These are phyloP conservation scores for Atrina japonica DNA, from an alignment of 2,888 invertebrate species.

Conservation along the genomic window DNA sequence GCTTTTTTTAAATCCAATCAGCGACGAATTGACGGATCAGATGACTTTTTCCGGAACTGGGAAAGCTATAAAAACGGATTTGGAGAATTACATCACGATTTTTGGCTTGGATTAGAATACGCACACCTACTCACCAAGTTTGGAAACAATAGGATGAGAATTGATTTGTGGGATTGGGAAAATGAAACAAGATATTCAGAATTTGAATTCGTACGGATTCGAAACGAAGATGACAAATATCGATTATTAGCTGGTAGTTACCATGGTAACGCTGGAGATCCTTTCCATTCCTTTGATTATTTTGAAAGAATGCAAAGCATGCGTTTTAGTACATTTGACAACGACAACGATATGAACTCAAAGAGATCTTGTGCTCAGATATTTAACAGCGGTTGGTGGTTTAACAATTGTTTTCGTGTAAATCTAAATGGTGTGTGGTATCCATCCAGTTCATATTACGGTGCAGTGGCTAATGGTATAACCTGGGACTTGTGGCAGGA, in stretches of 20 bases:
- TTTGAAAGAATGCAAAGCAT: slow-evolving; percentile 49
- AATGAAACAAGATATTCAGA: slow-evolving; percentile 41
- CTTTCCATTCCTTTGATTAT: slow-evolving; percentile 48
- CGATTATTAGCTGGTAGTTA: slow-evolving; percentile 48
- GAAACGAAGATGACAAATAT: slow-evolving; percentile 46
- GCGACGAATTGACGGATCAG: slow-evolving; percentile 46
- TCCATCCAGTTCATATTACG: slow-evolving; percentile 39
- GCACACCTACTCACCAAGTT: slow-evolving; percentile 51
- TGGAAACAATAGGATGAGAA: slow-evolving; percentile 51
- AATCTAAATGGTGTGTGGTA: slow-evolving; percentile 55
- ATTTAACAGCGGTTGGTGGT: slow-evolving; percentile 56
- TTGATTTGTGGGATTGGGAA: slow-evolving; percentile 46
- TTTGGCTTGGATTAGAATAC: slow-evolving; percentile 56
- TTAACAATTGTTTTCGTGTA: slow-evolving; percentile 49
- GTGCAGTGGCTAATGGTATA: slow-evolving; percentile 45
- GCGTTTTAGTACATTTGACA: slow-evolving; percentile 52
- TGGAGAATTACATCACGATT: slow-evolving; percentile 47
- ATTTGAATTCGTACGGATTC: slow-evolving; percentile 43
- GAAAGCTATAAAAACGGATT: slow-evolving; percentile 48
- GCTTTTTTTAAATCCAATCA: too few relatives aligned
- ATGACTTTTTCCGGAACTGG: slow-evolving; percentile 48
- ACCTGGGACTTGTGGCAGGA: slow-evolving; percentile 53
- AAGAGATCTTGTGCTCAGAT: slow-evolving; percentile 48
- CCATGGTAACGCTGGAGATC: slow-evolving; percentile 48
- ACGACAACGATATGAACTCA: slow-evolving; percentile 51